A percentile compares a stretch with the other conserved stretches of the same genome.
These are phyloP conservation scores for Xanthorhoe spadicearia DNA, from an alignment of 2,888 invertebrate genomes.

Conservation along the genomic window DNA sequence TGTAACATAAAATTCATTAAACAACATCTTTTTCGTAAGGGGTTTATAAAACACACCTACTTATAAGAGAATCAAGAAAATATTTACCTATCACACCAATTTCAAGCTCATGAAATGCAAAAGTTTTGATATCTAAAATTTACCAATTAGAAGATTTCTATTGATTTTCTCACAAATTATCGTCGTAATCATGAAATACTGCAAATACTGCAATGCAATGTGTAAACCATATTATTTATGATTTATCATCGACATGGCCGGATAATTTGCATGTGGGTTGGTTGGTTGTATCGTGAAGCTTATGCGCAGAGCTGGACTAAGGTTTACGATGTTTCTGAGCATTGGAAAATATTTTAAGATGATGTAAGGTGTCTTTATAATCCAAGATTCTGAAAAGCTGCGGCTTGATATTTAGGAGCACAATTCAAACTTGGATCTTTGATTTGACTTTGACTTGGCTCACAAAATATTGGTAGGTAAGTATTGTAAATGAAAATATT, in stretches of 20 bases:
- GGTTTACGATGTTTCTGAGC: neutral
- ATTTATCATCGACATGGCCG: constrained; percentile 52
- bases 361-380: no score
- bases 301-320: neutral
- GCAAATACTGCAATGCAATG: constrained; percentile 50
- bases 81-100: no score
- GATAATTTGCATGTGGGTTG: constrained; percentile 54
- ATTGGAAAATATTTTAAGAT: neutral
- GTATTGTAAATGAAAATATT: no score
- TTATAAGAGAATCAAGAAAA: no score
- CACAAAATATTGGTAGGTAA: no score
- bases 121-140: neutral
- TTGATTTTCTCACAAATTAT: constrained; percentile 46
- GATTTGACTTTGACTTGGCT: no score
- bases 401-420: no score
- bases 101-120: neutral
- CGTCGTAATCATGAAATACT: constrained; percentile 55
- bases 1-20: no score
- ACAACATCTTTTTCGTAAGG: no score
- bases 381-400: no score
- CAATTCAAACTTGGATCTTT: no score
- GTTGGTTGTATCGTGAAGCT: constrained; percentile 44
- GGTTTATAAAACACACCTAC: no score
- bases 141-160: neutral
- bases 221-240: constrained; percentile 58